These are phyloP conservation scores for Tetraneura akinire DNA, from an alignment of 1,140 invertebrate species.

Conservation along the genomic window DNA sequence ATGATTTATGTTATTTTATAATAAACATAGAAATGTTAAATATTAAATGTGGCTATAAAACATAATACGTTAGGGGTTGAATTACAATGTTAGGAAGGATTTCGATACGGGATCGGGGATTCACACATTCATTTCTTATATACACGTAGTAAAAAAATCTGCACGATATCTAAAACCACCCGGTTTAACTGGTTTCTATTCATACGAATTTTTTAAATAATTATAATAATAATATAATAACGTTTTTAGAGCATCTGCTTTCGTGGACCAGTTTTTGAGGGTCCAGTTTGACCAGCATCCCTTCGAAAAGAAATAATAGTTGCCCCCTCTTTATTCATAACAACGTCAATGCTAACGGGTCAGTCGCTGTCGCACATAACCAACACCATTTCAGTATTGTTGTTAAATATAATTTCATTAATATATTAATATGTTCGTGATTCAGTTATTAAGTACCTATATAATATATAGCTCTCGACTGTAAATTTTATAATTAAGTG, in stretches of 20 bases:
- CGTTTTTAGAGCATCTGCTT: slow-evolving; percentile 42
- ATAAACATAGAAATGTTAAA: not conserved
- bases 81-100: not conserved
- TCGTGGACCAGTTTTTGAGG: slow-evolving; percentile 48
- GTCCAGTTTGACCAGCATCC: slow-evolving; percentile 51
- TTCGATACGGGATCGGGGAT: not conserved
- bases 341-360: not conserved
- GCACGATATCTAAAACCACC: not conserved
- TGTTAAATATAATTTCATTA: too few species aligned
- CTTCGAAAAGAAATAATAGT: slow-evolving; percentile 7
- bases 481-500: too few species aligned
- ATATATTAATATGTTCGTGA: too few species aligned
- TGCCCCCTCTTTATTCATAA: not conserved
- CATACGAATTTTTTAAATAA: slow-evolving; percentile 20
- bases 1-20: too few species aligned
- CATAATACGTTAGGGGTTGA: not conserved
- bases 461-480: too few species aligned
- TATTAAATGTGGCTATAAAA: not conserved
- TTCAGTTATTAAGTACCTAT: too few species aligned
- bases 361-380: not conserved
- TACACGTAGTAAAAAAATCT: not conserved
- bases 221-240: slow-evolving; percentile 40
- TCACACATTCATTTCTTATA: not conserved
- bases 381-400: not conserved
- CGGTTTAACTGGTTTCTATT: slow-evolving; percentile 50